A percentile compares a stretch with the other conserved stretches of the same genome.
Evolutionary conservation across 2,797 vertebrate genomes (phyloP).

Genomic region (Clarias pachynema): DNA sequence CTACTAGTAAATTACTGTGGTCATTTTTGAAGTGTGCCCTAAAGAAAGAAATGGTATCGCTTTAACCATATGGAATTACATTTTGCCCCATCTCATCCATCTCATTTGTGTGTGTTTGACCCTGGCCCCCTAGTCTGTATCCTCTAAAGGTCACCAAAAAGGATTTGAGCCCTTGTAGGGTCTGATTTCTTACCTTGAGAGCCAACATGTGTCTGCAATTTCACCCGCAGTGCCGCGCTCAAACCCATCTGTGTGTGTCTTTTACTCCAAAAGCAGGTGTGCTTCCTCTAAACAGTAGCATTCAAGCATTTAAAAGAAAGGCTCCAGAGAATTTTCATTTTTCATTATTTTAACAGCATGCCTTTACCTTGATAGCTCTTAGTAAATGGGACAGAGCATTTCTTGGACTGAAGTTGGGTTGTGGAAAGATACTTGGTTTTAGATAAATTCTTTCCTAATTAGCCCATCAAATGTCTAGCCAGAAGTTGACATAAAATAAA

Average conservation of each 20-base stretch:
- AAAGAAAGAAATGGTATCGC: not conserved
- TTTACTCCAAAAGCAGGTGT: slow-evolving; percentile 59
- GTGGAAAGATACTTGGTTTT: slow-evolving; percentile 35
- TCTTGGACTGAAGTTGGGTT: slow-evolving; percentile 30
- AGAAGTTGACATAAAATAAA: slow-evolving; percentile 23
- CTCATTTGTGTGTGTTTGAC: slow-evolving; percentile 33
- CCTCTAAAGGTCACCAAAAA: slow-evolving; percentile 45
- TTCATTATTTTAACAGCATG: slow-evolving; percentile 55
- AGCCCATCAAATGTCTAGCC: slow-evolving; percentile 6
- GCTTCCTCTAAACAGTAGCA: slow-evolving; percentile 52
- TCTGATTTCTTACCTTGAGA: slow-evolving; percentile 49
- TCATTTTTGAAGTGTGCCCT: slow-evolving; percentile 9
- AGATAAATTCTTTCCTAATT: slow-evolving; percentile 31
- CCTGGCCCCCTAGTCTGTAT: slow-evolving; percentile 29
- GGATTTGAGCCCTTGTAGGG: slow-evolving; percentile 37
- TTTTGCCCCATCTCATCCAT: slow-evolving; percentile 25
- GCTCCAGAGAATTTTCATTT: slow-evolving; percentile 42
- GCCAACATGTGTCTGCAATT: slow-evolving; percentile 60
- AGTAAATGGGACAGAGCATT: slow-evolving; percentile 52
- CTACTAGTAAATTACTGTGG: not conserved
- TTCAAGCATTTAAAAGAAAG: slow-evolving; percentile 54
- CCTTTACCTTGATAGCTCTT: slow-evolving; percentile 51
- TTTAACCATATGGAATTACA: slow-evolving; percentile 29
- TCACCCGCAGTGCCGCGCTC: slow-evolving; percentile 42
- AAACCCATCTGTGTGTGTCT: slow-evolving; percentile 41